Conservation (phyloP, 2,888 invertebrate species). For the Yponomeuta malinellus region DNA sequence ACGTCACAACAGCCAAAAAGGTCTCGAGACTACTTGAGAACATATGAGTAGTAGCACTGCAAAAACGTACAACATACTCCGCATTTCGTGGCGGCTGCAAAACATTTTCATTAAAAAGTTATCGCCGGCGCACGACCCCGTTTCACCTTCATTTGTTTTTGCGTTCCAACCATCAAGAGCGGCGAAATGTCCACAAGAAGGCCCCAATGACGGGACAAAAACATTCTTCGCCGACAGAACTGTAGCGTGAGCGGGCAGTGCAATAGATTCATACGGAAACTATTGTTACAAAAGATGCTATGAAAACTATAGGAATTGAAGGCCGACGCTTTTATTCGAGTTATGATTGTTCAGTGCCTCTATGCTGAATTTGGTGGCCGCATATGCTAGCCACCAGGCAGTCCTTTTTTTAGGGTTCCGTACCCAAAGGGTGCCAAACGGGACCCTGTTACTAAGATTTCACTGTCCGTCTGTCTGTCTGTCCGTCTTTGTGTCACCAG, state of each 20-base stretch:
- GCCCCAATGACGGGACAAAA: constrained; percentile 34
- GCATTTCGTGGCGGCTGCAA: not conserved
- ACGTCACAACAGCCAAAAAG: not conserved
- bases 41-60: not conserved
- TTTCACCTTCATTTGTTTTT: constrained; percentile 39
- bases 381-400: too few species aligned
- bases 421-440: too few species aligned
- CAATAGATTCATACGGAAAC: not conserved
- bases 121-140: constrained; percentile 3
- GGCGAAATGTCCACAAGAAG: constrained; percentile 12
- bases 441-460: too few species aligned
- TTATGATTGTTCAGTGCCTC: too few species aligned
- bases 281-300: not conserved
- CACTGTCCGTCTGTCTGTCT: too few species aligned
- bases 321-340: too few species aligned
- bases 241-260: not conserved
- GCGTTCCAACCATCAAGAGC: constrained; percentile 8
- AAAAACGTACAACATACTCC: not conserved
- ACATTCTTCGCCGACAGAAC: constrained; percentile 25
- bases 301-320: too few species aligned
- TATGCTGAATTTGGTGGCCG: too few species aligned
- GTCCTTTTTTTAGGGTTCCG: too few species aligned
- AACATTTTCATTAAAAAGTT: constrained; percentile 3
- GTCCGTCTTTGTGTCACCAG: too few species aligned
- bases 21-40: not conserved